Conservation (phyloP, 2,888 invertebrate genomes). For the Plagodis dolabraria region DNA sequence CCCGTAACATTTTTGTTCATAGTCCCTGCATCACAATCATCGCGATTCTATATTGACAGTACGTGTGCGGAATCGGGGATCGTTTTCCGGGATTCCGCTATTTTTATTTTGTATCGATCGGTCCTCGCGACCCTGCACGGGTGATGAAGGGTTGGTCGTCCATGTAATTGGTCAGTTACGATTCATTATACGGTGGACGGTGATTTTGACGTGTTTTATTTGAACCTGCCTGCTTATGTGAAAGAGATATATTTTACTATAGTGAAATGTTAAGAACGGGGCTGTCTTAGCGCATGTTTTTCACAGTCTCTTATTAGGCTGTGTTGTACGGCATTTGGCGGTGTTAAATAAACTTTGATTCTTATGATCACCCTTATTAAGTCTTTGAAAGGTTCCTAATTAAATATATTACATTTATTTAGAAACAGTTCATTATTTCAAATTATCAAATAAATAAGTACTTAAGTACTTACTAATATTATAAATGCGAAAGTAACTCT, state of each 20-base stretch:
- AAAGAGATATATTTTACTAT: not conserved
- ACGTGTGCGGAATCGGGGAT: constrained; percentile 76
- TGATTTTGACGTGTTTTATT: constrained; percentile 29
- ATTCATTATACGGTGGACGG: constrained; percentile 68
- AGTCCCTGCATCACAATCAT: constrained; percentile 79
- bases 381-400: no score
- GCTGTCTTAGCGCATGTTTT: no score
- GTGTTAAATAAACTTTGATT: no score
- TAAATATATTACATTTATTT: no score
- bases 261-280: not conserved
- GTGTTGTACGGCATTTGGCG: no score
- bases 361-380: no score
- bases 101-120: constrained; percentile 80
- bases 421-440: no score
- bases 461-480: no score
- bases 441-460: no score
- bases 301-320: no score
- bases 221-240: not conserved
- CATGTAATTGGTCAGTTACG: constrained; percentile 82
- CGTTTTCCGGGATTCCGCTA: constrained; percentile 77
- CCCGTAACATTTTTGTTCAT: constrained; percentile 65
- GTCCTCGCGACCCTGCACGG: constrained; percentile 44
- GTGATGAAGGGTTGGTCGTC: constrained; percentile 75
- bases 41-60: constrained; percentile 80
- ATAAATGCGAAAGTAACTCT: no score